A percentile compares a stretch with the other conserved stretches of the same genome.
Evolutionary conservation across 2,113 vertebrate genomes (phyloP).

Genomic region (Lagopus muta): DNA sequence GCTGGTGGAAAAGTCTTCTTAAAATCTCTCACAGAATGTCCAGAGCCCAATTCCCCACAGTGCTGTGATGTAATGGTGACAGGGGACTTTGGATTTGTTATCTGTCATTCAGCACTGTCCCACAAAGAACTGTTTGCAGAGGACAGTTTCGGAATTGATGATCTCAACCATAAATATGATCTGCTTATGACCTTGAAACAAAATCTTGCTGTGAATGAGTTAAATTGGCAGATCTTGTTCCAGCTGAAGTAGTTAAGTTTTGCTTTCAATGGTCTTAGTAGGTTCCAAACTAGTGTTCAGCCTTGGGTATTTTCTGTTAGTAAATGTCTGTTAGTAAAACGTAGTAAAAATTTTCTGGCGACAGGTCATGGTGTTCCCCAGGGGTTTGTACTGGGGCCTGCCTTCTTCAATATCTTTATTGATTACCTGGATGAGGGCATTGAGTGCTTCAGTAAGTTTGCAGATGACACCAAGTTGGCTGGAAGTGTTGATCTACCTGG

Average conservation of each 20-base stretch:
- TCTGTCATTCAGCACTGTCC: background rate
- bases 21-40: background rate
- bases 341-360: no score
- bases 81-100: background rate
- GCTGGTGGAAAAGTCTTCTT: background rate
- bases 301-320: background rate
- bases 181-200: background rate
- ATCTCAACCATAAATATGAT: background rate
- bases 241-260: background rate
- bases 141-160: background rate
- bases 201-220: background rate
- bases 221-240: background rate
- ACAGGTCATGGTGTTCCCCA: no score
- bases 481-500: no score
- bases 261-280: background rate
- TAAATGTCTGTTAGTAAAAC: no score
- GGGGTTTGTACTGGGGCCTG: no score
- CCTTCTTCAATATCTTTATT: no score
- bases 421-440: no score
- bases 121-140: background rate
- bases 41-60: background rate
- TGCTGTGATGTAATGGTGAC: background rate
- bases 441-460: no score
- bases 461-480: no score
- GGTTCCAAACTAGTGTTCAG: background rate